Percentiles rank a stretch among this genome's conserved stretches.
Conservation (phyloP, 2,797 vertebrate species). For the Pelochelys cantorii region DNA sequence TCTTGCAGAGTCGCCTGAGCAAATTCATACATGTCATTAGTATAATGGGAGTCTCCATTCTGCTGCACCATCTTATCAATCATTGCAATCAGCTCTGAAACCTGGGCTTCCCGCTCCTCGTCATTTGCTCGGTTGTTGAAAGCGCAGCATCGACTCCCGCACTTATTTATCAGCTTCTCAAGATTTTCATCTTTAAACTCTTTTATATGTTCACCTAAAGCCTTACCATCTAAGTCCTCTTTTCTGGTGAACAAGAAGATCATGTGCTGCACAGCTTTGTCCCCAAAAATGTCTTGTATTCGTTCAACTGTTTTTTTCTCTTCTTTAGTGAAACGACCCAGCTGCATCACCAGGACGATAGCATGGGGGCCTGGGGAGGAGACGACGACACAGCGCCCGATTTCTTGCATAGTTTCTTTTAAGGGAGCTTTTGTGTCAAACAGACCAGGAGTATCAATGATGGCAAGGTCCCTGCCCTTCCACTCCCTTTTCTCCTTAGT, state of each 20-base stretch:
- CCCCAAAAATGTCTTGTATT: too few species aligned
- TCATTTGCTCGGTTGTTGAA: neutral
- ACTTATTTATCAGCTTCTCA: neutral
- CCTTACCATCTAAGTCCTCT: neutral
- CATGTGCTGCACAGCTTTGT: neutral
- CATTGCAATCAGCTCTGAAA: neutral
- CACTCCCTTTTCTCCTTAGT: neutral
- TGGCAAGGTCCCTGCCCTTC: neutral
- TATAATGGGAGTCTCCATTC: neutral
- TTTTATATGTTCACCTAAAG: neutral
- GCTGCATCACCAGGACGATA: slow-evolving; percentile 37
- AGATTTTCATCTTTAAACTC: neutral
- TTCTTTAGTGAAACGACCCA: slow-evolving; percentile 30
- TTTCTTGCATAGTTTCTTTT: neutral
- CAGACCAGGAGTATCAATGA: too few species aligned
- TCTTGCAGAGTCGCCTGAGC: too few species aligned
- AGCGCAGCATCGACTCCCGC: neutral
- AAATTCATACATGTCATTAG: too few species aligned
- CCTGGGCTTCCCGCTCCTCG: neutral
- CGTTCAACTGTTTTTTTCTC: too few species aligned
- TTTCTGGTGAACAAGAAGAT: slow-evolving; percentile 45
- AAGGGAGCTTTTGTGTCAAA: neutral
- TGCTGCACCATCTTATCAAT: neutral
- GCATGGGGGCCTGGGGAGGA: slow-evolving; percentile 2
- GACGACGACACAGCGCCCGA: slow-evolving; percentile 15